Percentiles rank a stretch among this genome's conserved stretches.
Evolutionary conservation across 92 coral and sea anemone species (phyloP).

Genomic region (Isaurus tuberculatus): DNA sequence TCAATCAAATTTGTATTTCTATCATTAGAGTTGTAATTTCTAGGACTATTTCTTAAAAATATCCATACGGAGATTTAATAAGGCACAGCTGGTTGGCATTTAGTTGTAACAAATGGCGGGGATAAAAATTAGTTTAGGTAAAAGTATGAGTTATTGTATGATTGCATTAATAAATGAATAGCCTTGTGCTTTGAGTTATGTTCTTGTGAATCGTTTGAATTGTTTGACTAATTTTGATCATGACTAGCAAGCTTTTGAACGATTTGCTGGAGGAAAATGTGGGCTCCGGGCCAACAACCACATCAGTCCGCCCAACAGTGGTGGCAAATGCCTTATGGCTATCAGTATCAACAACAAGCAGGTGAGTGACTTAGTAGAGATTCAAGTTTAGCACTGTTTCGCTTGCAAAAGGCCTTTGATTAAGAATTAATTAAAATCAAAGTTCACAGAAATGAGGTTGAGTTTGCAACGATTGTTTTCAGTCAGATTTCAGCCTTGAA

Average conservation of each 20-base stretch:
- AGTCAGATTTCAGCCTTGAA: no score
- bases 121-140: background rate
- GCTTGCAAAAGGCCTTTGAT: background rate
- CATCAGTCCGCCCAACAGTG: constrained; percentile 83
- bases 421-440: no score
- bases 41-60: no score
- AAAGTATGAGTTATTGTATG: background rate
- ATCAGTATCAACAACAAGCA: constrained; percentile 78
- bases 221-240: constrained; percentile 60
- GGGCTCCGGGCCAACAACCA: constrained; percentile 96
- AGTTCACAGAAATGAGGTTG: no score
- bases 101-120: background rate
- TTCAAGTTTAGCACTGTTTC: background rate
- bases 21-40: no score
- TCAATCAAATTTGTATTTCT: no score
- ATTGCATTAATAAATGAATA: constrained; percentile 18
- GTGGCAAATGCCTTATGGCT: constrained; percentile 98
- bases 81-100: no score
- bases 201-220: background rate
- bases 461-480: no score
- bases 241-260: constrained; percentile 48
- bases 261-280: constrained; percentile 66
- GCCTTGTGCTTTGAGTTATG: background rate
- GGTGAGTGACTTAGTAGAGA: constrained; percentile 62
- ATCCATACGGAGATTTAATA: no score